Conservation (phyloP, 2,113 vertebrate species). For the Plestiodon gilberti region DNA sequence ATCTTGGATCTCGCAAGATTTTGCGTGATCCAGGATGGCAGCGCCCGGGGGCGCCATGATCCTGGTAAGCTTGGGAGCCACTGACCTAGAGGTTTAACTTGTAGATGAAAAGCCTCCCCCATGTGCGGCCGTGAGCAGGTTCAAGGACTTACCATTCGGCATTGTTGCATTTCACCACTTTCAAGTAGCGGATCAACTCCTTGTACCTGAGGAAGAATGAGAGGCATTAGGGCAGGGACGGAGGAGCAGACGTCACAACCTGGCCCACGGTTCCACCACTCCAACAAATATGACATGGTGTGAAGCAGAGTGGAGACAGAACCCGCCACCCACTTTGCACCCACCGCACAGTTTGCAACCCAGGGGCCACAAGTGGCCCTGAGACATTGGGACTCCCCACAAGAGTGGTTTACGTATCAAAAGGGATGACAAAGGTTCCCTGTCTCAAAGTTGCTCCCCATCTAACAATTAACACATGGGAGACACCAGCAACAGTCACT, state of each 20-base stretch:
- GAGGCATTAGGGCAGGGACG: background rate
- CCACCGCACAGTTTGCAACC: background rate
- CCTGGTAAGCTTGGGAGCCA: too few species aligned
- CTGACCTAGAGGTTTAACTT: too few species aligned
- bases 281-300: background rate
- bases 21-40: too few species aligned
- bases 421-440: too few species aligned
- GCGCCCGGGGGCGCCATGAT: too few species aligned
- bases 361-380: background rate
- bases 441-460: too few species aligned
- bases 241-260: too few species aligned
- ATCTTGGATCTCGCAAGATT: too few species aligned
- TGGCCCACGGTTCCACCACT: background rate
- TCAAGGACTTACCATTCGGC: constrained; percentile 36
- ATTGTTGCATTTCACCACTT: constrained; percentile 63
- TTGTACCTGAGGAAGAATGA: constrained; percentile 48
- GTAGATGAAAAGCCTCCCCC: background rate
- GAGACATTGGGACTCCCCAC: background rate
- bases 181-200: constrained; percentile 70
- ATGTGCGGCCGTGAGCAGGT: background rate
- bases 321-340: background rate
- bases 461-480: too few species aligned
- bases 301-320: too few species aligned
- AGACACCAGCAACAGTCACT: too few species aligned
- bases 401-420: too few species aligned